Conservation (phyloP, 2,797 vertebrate species). For the Argentina silus region DNA sequence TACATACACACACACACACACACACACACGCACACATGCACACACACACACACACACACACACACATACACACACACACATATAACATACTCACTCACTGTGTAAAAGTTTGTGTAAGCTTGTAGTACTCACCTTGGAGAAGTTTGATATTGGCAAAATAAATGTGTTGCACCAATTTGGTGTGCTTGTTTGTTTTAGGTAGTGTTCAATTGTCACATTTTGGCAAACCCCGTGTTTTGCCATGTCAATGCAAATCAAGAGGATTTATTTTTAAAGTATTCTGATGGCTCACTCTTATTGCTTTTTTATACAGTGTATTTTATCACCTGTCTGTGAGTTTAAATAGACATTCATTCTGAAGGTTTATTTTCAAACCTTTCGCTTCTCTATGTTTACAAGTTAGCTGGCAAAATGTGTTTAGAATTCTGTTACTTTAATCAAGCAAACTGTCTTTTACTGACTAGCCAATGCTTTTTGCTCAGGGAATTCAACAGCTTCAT, state of each 20-base stretch:
- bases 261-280: background rate
- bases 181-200: background rate
- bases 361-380: background rate
- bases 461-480: background rate
- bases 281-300: background rate
- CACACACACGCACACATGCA: background rate
- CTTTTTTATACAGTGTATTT: background rate
- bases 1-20: background rate
- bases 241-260: constrained; percentile 1
- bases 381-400: background rate
- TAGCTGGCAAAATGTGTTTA: background rate
- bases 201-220: background rate
- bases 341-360: background rate
- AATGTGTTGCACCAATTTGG: background rate
- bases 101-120: background rate
- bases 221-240: background rate
- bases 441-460: background rate
- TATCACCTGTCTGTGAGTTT: background rate
- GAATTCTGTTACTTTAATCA: too few relatives aligned
- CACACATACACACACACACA: background rate
- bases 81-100: background rate
- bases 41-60: constrained; percentile 14
- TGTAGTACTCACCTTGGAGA: background rate
- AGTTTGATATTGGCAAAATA: background rate
- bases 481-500: background rate